Evolutionary conservation across 2,888 invertebrate genomes (phyloP).

Genomic region (Protodeltote pygarga): DNA sequence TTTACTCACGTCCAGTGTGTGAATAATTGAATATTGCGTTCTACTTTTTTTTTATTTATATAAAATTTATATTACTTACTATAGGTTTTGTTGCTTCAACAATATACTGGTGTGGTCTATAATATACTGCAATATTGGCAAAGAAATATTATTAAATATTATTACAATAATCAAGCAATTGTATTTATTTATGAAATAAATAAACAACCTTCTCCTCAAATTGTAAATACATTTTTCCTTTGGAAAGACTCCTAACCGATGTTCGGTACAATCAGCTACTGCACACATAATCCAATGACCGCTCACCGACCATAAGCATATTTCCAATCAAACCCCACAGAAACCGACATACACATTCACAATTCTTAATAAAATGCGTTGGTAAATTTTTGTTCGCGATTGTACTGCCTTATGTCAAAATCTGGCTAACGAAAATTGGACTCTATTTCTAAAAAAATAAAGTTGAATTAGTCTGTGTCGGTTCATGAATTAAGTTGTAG

Average conservation of each 20-base stretch:
- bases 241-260: constrained; percentile 43
- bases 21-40: too few relatives aligned
- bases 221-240: constrained; percentile 6
- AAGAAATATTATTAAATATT: constrained; percentile 19
- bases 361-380: constrained; percentile 83
- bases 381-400: constrained; percentile 61
- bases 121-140: too few relatives aligned
- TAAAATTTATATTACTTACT: too few relatives aligned
- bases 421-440: constrained; percentile 15
- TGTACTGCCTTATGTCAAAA: constrained; percentile 30
- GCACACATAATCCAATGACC: constrained; percentile 71
- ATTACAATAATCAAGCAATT: constrained; percentile 31
- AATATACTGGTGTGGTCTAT: too few relatives aligned
- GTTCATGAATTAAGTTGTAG: constrained; percentile 27
- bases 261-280: constrained; percentile 68
- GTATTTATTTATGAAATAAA: constrained; percentile 15
- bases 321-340: constrained; percentile 81
- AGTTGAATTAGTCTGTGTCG: constrained; percentile 24
- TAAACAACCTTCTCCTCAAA: constrained; percentile 2
- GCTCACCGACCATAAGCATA: constrained; percentile 73
- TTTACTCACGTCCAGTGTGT: too few relatives aligned
- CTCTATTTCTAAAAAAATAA: rapidly evolving
- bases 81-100: too few relatives aligned
- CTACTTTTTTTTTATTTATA: too few relatives aligned
- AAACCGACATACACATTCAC: constrained; percentile 73